Base-by-base conservation (phyloP, 2,888 invertebrate genomes). In the Nineta flava region DNA sequence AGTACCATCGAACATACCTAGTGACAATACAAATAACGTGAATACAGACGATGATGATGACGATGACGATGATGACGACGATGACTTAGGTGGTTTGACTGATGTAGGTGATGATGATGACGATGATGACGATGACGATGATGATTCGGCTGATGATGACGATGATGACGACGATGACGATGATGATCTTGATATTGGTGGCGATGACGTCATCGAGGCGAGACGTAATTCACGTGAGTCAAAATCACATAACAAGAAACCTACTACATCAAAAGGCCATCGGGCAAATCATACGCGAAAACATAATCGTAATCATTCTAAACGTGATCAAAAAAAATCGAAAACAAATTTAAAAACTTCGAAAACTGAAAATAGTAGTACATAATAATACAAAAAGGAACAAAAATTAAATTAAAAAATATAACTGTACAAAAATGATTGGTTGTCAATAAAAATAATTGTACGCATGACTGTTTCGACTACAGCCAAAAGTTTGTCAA, bases 171-270 rank as follows among this genome's bases (percentile, higher is more conserved):
- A 77, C 21, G 77, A 79, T 17, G 79, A 79, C 52, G 80, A 79
- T 50, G 26, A 26, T 26, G 26, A 26, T 26, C 26, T 26, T 6
- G 74, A 74, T 54, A 80, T 79, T 53, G 76, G 81, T 57, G 79
- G 80, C 61, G 74, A 81, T 60, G 77, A 76, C 59, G 76, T 83
- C 66, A 74, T 78, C 62, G 78, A 75, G 67, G 78, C 80, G 60
- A 77, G 78, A 67, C 71, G 73, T 73, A 35, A 21, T 34, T 76
- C 87, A 85, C 87, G 87, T 87, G 86, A 87, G 87, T 87, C 84
- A 63, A 85, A 83, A 79, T 77, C 78, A 58, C 63, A 63, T 60
- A 62, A 61, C 58, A 63, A 63, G 26, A 44, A 44, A 44, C 13
- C 44, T 21, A 21, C 44, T 7, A 38, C 38, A 26, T 44, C 44